phyloP scores from a whole-genome alignment of 2,888 invertebrate genomes.

The Allacma fusca region DNA sequence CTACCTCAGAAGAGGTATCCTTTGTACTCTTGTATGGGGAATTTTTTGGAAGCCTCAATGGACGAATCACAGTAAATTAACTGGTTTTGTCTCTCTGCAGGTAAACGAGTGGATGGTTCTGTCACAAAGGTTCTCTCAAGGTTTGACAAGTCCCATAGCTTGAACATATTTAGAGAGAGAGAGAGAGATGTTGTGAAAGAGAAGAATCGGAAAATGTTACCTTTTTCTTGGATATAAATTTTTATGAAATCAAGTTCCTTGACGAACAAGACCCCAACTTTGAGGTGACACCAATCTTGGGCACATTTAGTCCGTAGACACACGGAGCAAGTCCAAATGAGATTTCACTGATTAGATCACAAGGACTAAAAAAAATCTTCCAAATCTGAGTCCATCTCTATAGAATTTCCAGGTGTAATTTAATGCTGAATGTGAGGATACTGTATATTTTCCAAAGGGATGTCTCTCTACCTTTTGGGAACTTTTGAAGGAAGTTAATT shows the following conservation, averaged over 20 bases:
- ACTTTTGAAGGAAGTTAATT: not conserved
- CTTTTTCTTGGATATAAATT: not conserved
- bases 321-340: constrained; percentile 26
- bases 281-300: not conserved
- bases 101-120: constrained; percentile 46
- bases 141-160: constrained; percentile 21
- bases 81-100: constrained; percentile 48
- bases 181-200: not conserved
- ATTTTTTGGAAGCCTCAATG: too few relatives aligned
- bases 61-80: too few relatives aligned
- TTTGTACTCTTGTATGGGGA: too few relatives aligned
- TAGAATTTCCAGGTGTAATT: not conserved
- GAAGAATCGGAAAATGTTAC: not conserved
- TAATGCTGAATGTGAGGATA: constrained; percentile 3
- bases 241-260: not conserved
- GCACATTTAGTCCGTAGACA: constrained; percentile 35
- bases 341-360: constrained; percentile 41
- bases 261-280: not conserved
- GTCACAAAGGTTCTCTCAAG: constrained; percentile 19
- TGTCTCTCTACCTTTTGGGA: not conserved
- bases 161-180: constrained; percentile 10
- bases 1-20: too few relatives aligned
- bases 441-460: not conserved
- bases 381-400: not conserved
- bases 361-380: not conserved